phyloP scores from a whole-genome alignment of 1,140 invertebrate genomes.

The Cecropterus lyciades region DNA sequence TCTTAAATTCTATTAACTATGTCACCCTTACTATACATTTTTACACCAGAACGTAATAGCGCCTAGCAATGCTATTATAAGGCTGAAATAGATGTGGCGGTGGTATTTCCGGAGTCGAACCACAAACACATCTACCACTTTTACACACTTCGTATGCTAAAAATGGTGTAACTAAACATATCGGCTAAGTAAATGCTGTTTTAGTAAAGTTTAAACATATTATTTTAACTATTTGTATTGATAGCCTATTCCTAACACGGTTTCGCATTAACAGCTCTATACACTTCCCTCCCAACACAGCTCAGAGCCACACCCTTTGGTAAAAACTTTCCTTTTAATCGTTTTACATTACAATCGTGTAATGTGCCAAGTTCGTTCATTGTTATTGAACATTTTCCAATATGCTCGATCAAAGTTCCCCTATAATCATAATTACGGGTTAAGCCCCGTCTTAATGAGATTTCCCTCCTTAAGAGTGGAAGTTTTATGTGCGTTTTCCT shows the following conservation, averaged over 20 bases:
- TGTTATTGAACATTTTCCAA: conserved; percentile 69
- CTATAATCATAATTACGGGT: conserved; percentile 33
- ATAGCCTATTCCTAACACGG: not conserved
- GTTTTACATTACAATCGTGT: conserved; percentile 74
- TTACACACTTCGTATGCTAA: no score
- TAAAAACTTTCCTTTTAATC: conserved; percentile 82
- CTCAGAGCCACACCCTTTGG: conserved; percentile 65
- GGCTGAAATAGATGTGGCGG: no score
- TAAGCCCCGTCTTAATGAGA: conserved; percentile 16
- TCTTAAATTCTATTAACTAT: no score
- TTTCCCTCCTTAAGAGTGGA: conserved; percentile 1
- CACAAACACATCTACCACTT: no score
- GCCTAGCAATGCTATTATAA: no score
- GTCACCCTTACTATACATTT: no score
- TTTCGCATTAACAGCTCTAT: conserved; percentile 53
- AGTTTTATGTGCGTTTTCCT: not conserved
- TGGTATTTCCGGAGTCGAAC: no score
- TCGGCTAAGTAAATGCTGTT: no score
- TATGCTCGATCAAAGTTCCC: conserved; percentile 45
- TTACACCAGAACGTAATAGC: no score
- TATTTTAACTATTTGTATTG: not conserved
- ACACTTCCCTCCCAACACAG: conserved; percentile 35
- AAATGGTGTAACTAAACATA: no score
- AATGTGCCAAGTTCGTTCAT: conserved; percentile 72
- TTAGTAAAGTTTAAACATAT: no score